Evolutionary conservation across 2,113 vertebrate species (phyloP).

Genomic region (Sturnira hondurensis): DNA sequence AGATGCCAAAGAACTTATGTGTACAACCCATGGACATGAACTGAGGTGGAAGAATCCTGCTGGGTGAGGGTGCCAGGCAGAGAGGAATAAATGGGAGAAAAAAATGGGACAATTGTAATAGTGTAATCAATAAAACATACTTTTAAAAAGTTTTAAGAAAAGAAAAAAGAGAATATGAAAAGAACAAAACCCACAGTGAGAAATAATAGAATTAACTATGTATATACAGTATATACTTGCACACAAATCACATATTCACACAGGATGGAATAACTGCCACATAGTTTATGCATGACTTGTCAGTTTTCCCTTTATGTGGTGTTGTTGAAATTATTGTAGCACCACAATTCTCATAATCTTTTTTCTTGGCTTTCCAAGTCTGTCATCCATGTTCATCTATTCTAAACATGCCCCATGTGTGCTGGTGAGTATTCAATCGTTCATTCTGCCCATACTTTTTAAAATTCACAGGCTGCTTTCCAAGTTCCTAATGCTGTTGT

Average conservation of each 20-base stretch:
- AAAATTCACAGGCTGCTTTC: neutral
- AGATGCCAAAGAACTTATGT: too few species aligned
- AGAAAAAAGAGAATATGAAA: neutral
- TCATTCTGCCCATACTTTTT: neutral
- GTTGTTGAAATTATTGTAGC: neutral
- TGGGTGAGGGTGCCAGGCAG: too few species aligned
- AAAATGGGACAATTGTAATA: too few species aligned
- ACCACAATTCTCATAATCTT: neutral
- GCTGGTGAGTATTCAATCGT: neutral
- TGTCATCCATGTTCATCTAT: neutral
- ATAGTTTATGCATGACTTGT: neutral
- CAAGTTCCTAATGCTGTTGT: neutral
- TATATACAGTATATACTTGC: neutral
- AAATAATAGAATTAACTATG: neutral
- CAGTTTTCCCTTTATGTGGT: neutral
- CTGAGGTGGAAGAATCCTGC: too few species aligned
- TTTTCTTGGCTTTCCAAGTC: neutral
- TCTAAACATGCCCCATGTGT: neutral
- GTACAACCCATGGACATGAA: too few species aligned
- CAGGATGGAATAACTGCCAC: neutral
- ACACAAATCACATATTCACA: neutral
- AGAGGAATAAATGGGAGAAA: too few species aligned
- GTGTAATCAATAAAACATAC: too few species aligned
- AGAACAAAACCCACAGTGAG: neutral
- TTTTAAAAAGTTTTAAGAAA: too few species aligned